phyloP scores from a whole-genome alignment of 2,888 invertebrate genomes.

The Hydropsyche betteni region DNA sequence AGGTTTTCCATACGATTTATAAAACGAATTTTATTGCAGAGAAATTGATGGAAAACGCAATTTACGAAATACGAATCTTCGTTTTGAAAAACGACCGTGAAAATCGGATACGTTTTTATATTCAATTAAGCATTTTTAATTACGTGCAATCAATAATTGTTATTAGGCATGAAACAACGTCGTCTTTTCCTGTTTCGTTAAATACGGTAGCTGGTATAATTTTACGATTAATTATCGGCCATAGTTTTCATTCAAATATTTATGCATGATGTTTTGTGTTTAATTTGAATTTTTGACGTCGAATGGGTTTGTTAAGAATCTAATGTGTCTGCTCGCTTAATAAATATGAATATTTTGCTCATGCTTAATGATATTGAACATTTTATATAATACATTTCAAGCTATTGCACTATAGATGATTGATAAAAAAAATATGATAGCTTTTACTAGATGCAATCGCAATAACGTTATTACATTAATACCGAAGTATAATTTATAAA shows the following conservation, averaged over 20 bases:
- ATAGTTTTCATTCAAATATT: conserved; percentile 1
- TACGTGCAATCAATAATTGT: conserved; percentile 12
- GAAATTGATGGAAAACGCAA: background rate
- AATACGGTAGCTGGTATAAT: conserved; percentile 30
- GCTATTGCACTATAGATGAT: no score
- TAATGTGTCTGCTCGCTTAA: no score
- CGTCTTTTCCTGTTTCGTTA: conserved; percentile 16
- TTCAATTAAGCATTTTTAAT: conserved; percentile 28
- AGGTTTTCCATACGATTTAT: background rate
- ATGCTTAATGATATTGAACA: no score
- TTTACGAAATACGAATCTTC: background rate
- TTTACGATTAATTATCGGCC: conserved; percentile 24
- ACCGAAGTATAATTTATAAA: no score
- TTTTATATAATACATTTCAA: no score
- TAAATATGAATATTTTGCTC: no score
- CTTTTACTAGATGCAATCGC: no score
- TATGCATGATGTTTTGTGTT: background rate
- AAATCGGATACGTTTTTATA: background rate
- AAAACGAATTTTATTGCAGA: conserved; percentile 3
- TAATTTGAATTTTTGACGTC: background rate
- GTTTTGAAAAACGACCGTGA: background rate
- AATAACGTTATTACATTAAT: no score
- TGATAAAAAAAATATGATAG: no score
- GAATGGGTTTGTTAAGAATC: background rate
- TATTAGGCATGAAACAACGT: conserved; percentile 19